Conservation (phyloP, 2,113 vertebrate species). For the Zootoca vivipara region DNA sequence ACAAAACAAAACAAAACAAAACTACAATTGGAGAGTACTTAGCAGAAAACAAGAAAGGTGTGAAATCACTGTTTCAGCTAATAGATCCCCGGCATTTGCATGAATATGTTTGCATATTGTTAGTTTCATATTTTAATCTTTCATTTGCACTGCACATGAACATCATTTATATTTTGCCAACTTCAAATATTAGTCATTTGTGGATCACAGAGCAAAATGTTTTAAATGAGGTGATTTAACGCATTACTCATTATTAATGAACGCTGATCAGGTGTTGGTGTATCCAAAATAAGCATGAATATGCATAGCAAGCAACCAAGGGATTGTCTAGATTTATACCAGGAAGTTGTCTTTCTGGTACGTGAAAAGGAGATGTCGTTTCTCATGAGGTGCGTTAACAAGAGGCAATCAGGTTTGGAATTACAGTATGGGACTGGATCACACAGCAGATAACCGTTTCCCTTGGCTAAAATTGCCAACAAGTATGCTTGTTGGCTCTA, state of each 20-base stretch:
- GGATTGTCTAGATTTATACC: constrained; percentile 64
- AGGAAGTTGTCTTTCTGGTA: constrained; percentile 61
- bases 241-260: constrained; percentile 81
- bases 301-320: constrained; percentile 74
- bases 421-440: constrained; percentile 37
- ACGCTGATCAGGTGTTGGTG: constrained; percentile 76
- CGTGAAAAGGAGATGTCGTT: constrained; percentile 15
- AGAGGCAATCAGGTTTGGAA: constrained; percentile 11
- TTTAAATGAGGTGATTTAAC: constrained; percentile 83
- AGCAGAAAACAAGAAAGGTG: constrained; percentile 74
- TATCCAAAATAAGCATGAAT: constrained; percentile 80
- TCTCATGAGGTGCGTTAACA: constrained; percentile 19
- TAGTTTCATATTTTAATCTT: constrained; percentile 80
- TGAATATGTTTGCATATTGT: constrained; percentile 81
- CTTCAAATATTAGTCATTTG: constrained; percentile 83
- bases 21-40: constrained; percentile 71
- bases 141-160: constrained; percentile 79
- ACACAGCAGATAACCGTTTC: constrained; percentile 50
- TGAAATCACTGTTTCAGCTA: constrained; percentile 75
- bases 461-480: constrained; percentile 65
- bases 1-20: constrained; percentile 65
- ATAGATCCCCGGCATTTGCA: constrained; percentile 69
- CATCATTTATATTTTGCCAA: constrained; percentile 84
- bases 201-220: constrained; percentile 81
- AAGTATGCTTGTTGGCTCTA: constrained; percentile 62